These are phyloP conservation scores for Rhagonycha lutea DNA, from an alignment of 2,888 invertebrate genomes.

Conservation along the genomic window DNA sequence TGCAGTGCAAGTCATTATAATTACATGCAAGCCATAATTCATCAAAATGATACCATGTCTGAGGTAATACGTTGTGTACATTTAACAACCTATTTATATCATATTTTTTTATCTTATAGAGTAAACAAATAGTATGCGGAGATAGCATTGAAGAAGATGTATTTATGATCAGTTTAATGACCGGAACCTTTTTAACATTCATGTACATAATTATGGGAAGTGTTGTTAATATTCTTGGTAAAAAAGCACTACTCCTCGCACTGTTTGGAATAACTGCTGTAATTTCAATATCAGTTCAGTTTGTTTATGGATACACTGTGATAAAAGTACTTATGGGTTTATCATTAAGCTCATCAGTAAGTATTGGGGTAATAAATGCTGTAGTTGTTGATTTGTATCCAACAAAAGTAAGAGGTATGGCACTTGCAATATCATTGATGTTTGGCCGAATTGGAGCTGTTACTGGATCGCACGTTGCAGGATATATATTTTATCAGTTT, in stretches of 20 bases:
- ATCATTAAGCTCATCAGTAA: slow-evolving; percentile 48
- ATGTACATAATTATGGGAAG: slow-evolving; percentile 48
- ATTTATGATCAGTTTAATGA: slow-evolving; percentile 45
- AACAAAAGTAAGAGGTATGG: slow-evolving; percentile 57
- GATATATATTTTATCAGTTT: slow-evolving; percentile 53
- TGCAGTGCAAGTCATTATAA: slow-evolving; percentile 44
- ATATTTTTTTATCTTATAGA: not conserved
- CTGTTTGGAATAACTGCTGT: slow-evolving; percentile 42
- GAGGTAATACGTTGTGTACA: not conserved
- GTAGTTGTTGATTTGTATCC: slow-evolving; percentile 53
- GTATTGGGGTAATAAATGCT: slow-evolving; percentile 48
- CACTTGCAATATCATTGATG: slow-evolving; percentile 59
- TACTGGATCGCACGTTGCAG: slow-evolving; percentile 56
- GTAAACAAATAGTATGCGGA: slow-evolving; percentile 36
- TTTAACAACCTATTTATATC: not conserved
- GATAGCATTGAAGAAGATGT: slow-evolving; percentile 49
- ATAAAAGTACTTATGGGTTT: slow-evolving; percentile 45
- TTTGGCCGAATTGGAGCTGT: slow-evolving; percentile 59
- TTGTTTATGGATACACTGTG: slow-evolving; percentile 35
- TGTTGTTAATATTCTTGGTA: slow-evolving; percentile 59
- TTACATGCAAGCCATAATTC: slow-evolving; percentile 16
- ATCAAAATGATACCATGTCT: not conserved
- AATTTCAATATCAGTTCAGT: slow-evolving; percentile 49
- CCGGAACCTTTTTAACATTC: slow-evolving; percentile 44
- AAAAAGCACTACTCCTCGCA: slow-evolving; percentile 54